A percentile compares a stretch with the other conserved stretches of the same genome.
These are phyloP conservation scores for Drosophila anomelani DNA, from an alignment of 2,888 invertebrate species.

Conservation along the genomic window DNA sequence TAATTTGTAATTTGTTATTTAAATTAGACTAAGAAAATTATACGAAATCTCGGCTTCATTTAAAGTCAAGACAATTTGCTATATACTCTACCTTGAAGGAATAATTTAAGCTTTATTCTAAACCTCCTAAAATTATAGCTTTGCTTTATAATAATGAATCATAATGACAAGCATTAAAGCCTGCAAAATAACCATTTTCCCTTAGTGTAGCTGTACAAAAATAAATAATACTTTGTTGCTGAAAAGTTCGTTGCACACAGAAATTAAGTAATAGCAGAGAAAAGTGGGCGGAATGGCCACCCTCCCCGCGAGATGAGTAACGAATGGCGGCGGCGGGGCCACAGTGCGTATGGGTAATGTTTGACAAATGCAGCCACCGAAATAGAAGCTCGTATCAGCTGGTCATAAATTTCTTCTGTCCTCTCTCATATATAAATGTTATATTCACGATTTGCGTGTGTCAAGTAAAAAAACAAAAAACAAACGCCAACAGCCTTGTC, in stretches of 20 bases:
- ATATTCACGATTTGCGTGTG: constrained; percentile 7
- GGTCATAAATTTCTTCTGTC: constrained; percentile 23
- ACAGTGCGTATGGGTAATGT: constrained; percentile 51
- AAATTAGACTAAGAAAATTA: neutral
- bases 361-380: constrained; percentile 15
- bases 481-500: constrained; percentile 12
- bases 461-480: constrained; percentile 13
- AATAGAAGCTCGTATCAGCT: constrained; percentile 30
- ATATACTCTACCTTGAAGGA: too few species aligned
- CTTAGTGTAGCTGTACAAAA: neutral
- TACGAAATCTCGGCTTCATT: neutral
- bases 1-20: too few species aligned
- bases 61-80: neutral
- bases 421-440: neutral
- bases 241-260: constrained; percentile 65
- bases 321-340: constrained; percentile 31
- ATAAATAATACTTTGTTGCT: constrained; percentile 7
- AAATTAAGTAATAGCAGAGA: constrained; percentile 69
- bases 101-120: neutral
- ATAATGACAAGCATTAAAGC: neutral
- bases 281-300: constrained; percentile 2
- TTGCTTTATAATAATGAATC: neutral
- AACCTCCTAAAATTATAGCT: neutral
- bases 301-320: constrained; percentile 63
- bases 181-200: neutral